phyloP scores from a whole-genome alignment of 2,888 invertebrate species.

The Diaphora mendica region DNA sequence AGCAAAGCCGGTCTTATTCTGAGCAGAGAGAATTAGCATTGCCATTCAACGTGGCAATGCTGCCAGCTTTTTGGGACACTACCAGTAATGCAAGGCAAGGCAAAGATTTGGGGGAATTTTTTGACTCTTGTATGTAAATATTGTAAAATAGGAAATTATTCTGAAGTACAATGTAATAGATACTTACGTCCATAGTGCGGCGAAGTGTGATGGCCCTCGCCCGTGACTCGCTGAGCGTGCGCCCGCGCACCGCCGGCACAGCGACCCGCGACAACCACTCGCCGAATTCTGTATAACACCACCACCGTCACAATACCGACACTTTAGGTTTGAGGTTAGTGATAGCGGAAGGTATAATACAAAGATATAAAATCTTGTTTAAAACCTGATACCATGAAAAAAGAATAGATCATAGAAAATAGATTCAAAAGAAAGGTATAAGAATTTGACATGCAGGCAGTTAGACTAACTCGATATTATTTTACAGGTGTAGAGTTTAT shows the following conservation, averaged over 20 bases:
- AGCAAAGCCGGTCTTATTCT: too few species aligned
- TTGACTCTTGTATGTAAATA: too few species aligned
- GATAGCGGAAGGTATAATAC: slow-evolving; percentile 4
- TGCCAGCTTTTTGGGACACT: too few species aligned
- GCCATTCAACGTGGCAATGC: too few species aligned
- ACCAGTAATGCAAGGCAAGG: slow-evolving; percentile 25
- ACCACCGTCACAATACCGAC: slow-evolving; percentile 47
- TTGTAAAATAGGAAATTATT: too few species aligned
- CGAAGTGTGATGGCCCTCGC: slow-evolving; percentile 71
- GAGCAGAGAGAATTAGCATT: too few species aligned
- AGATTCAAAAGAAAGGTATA: not conserved
- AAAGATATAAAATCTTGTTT: not conserved
- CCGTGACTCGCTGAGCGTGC: slow-evolving; percentile 69
- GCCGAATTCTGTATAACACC: slow-evolving; percentile 76
- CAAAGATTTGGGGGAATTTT: too few species aligned
- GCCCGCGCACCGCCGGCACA: slow-evolving; percentile 72
- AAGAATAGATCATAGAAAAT: not conserved
- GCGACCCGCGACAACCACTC: slow-evolving; percentile 82
- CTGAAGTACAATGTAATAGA: too few species aligned
- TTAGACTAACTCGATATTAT: not conserved
- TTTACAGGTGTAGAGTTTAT: not conserved
- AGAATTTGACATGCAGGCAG: not conserved
- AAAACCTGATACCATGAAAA: not conserved
- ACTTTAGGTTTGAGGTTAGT: slow-evolving; percentile 40
- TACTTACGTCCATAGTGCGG: slow-evolving; percentile 76